These are phyloP conservation scores for Geodia barretti DNA, from an alignment of 37 sponge, comb jelly and placozoan genomes.

Conservation along the genomic window DNA sequence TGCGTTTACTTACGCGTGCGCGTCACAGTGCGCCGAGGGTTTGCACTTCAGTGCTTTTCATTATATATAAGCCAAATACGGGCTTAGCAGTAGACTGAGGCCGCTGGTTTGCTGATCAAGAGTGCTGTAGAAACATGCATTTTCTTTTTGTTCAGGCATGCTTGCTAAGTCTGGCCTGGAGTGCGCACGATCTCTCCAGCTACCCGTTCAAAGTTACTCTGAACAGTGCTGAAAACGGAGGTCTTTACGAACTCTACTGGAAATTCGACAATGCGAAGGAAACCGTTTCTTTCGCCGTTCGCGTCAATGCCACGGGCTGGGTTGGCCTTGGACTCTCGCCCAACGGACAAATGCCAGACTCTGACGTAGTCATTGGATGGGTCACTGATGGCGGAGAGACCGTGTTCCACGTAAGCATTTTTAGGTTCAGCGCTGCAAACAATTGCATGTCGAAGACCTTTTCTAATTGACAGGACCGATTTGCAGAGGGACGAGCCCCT, in stretches of 20 bases:
- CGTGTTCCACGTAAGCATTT: constrained; percentile 17
- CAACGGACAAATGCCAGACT: constrained; percentile 60
- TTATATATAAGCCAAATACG: no score
- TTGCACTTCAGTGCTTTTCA: no score
- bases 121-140: no score
- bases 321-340: constrained; percentile 73
- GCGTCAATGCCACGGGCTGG: constrained; percentile 60
- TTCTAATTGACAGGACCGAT: constrained; percentile 41
- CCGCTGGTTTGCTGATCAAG: no score
- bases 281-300: constrained; percentile 52
- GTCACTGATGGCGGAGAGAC: constrained; percentile 4
- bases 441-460: no score
- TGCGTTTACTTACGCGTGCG: no score
- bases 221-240: no score
- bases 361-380: constrained; percentile 73
- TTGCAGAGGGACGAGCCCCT: constrained; percentile 9
- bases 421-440: not conserved
- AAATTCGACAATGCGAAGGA: constrained; percentile 23
- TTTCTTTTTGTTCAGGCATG: not conserved
- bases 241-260: constrained; percentile 42
- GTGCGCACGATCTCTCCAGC: not conserved
- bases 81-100: no score
- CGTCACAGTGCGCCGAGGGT: no score
- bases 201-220: no score
- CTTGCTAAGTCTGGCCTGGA: not conserved